A percentile compares a stretch with the other conserved stretches of the same genome.
Conservation (phyloP, 1,140 invertebrate genomes). For the Brachystomella parvula region DNA sequence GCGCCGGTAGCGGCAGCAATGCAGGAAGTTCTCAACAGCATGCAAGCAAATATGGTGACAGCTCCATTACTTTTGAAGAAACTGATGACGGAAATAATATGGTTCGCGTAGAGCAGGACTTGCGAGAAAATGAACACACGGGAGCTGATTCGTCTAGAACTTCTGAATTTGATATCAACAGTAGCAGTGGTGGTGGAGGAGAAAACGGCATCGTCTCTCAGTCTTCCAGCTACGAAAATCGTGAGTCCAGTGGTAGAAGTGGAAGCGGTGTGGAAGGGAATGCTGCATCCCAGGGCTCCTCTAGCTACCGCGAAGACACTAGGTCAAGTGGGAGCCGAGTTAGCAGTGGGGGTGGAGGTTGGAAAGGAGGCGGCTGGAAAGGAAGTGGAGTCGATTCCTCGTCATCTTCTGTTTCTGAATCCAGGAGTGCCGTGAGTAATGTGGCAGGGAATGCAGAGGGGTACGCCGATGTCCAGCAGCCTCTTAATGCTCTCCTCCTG, state of each 20-base stretch:
- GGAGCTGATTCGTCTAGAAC: neutral
- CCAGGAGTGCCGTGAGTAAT: neutral
- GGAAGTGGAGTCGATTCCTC: too few relatives aligned
- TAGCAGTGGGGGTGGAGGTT: too few relatives aligned
- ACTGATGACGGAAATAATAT: neutral
- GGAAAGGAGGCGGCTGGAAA: too few relatives aligned
- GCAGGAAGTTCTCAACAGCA: too few relatives aligned
- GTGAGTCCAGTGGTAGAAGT: neutral
- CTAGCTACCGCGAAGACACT: too few relatives aligned
- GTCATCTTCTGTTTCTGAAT: too few relatives aligned
- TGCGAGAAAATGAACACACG: neutral
- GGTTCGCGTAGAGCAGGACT: constrained; percentile 11
- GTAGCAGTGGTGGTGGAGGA: neutral
- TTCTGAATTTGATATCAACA: constrained; percentile 2
- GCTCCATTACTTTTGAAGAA: neutral
- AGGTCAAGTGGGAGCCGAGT: too few relatives aligned
- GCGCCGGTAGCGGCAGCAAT: neutral
- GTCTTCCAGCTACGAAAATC: neutral
- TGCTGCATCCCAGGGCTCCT: neutral
- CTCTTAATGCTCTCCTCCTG: neutral
- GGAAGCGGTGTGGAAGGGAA: neutral
- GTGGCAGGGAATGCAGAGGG: neutral
- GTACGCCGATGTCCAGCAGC: neutral
- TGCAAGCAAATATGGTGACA: neutral
- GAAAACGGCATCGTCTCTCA: neutral